Percentiles rank a stretch among this genome's conserved stretches.
Evolutionary conservation across 2,888 invertebrate species (phyloP).

Genomic region (Lithophane leautieri): DNA sequence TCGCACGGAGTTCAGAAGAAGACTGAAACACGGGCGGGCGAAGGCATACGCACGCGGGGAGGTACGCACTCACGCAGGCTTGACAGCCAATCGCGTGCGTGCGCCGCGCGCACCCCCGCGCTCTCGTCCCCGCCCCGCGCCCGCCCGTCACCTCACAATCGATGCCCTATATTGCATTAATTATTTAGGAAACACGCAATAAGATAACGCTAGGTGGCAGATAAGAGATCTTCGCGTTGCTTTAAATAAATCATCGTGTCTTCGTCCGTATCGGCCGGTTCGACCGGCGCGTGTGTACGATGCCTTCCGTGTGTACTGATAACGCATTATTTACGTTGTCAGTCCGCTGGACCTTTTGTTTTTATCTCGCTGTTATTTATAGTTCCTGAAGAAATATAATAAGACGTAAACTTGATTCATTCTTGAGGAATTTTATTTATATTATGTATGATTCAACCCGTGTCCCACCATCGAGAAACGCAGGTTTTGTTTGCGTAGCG

Average conservation of each 20-base stretch:
- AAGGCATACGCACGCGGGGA: constrained; percentile 88
- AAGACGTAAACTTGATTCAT: constrained; percentile 70
- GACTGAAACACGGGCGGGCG: constrained; percentile 84
- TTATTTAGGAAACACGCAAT: constrained; percentile 91
- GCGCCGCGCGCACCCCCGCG: constrained; percentile 89
- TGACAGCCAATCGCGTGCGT: constrained; percentile 89
- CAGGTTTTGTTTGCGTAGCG: constrained; percentile 69
- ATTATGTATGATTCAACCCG: constrained; percentile 67
- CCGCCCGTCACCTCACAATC: constrained; percentile 90
- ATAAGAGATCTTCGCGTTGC: constrained; percentile 86
- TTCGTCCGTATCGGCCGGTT: constrained; percentile 67
- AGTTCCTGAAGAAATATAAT: constrained; percentile 69
- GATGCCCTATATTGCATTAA: constrained; percentile 91
- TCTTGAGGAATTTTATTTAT: constrained; percentile 69
- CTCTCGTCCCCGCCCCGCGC: constrained; percentile 82
- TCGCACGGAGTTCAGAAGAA: constrained; percentile 81
- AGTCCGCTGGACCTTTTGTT: constrained; percentile 72
- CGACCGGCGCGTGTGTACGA: constrained; percentile 67
- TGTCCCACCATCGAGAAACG: constrained; percentile 63
- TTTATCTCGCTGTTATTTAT: constrained; percentile 74
- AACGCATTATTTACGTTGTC: constrained; percentile 82
- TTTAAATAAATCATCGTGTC: constrained; percentile 87
- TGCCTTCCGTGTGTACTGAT: constrained; percentile 72
- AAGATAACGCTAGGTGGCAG: constrained; percentile 90
- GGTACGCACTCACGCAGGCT: constrained; percentile 89